Conservation (phyloP, 2,888 invertebrate species). For the Andrena camellia region DNA sequence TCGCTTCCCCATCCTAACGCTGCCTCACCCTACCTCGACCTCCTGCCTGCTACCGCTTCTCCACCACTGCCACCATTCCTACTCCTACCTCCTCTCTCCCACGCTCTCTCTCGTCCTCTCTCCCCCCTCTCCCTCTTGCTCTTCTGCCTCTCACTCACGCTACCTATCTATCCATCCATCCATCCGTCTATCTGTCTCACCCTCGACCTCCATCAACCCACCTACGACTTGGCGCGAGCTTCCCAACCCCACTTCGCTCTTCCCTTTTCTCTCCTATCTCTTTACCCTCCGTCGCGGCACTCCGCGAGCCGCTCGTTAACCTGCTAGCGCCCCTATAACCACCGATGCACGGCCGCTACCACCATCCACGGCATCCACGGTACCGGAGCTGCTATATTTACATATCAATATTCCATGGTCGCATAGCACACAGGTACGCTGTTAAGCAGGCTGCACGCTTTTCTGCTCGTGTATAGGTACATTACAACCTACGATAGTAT, state of each 20-base stretch:
- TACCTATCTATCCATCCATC: constrained; percentile 62
- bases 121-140: constrained; percentile 37
- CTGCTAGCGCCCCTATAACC: constrained; percentile 82
- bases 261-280: constrained; percentile 58
- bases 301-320: constrained; percentile 85
- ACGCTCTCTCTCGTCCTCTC: constrained; percentile 28
- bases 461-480: constrained; percentile 48
- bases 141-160: constrained; percentile 49
- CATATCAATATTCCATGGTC: constrained; percentile 82
- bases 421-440: constrained; percentile 61
- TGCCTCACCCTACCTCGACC: constrained; percentile 50
- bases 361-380: constrained; percentile 56
- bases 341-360: constrained; percentile 55
- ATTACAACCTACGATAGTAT: background rate
- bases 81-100: constrained; percentile 44
- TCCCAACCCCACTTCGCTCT: constrained; percentile 35
- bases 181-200: constrained; percentile 55
- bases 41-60: constrained; percentile 65
- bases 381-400: constrained; percentile 79
- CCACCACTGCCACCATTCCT: constrained; percentile 67
- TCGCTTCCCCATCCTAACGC: constrained; percentile 56
- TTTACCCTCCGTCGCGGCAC: constrained; percentile 66
- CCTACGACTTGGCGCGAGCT: constrained; percentile 61
- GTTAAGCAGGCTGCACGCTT: constrained; percentile 51
- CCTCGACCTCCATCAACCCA: constrained; percentile 62